Conservation (phyloP, 2,888 invertebrate species). For the Lottia gigantea region DNA sequence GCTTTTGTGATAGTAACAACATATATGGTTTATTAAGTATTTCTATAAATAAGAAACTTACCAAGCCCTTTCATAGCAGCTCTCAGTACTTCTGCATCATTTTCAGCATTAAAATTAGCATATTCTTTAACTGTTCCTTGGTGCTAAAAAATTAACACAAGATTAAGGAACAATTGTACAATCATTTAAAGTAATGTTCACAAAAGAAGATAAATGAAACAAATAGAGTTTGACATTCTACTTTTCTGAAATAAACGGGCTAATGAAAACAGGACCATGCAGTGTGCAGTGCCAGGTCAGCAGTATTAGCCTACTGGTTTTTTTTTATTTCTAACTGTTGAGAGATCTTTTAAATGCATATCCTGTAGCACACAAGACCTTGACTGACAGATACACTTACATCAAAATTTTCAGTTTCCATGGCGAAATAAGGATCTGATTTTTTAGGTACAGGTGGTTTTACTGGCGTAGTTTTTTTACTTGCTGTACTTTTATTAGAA, state of each 20-base stretch:
- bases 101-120: slow-evolving; percentile 65
- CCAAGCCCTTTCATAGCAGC: slow-evolving; percentile 69
- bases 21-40: too few species aligned
- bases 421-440: slow-evolving; percentile 65
- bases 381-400: slow-evolving; percentile 40
- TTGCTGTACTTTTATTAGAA: slow-evolving; percentile 26
- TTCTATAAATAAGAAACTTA: slow-evolving; percentile 33
- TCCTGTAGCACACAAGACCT: too few species aligned
- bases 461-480: slow-evolving; percentile 13
- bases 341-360: too few species aligned
- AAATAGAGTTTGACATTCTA: too few species aligned
- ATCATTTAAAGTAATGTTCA: too few species aligned
- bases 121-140: slow-evolving; percentile 67
- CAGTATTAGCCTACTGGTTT: too few species aligned
- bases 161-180: not conserved
- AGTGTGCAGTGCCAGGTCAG: too few species aligned
- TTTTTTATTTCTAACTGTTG: too few species aligned
- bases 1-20: too few species aligned
- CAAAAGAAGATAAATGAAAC: too few species aligned
- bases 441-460: slow-evolving; percentile 37
- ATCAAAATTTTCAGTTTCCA: slow-evolving; percentile 61
- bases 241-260: too few species aligned
- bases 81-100: slow-evolving; percentile 64
- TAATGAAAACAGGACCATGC: too few species aligned
- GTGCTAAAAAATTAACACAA: slow-evolving; percentile 49